Conservation (phyloP, 2,888 invertebrate species). For the Limulus polyphemus region DNA sequence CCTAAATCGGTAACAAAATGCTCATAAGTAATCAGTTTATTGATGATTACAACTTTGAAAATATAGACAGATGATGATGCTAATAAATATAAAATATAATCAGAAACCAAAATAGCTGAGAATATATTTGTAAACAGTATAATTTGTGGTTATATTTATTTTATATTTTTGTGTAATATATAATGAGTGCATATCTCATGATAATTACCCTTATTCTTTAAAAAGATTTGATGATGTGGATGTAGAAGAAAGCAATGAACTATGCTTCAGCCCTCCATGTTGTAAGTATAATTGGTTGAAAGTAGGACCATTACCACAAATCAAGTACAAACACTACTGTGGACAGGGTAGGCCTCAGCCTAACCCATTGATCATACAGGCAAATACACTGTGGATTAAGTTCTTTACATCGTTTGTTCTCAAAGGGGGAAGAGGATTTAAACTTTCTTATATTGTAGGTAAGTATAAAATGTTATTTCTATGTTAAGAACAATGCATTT, state of each 20-base stretch:
- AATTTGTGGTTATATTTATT: too few relatives aligned
- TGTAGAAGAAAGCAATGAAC: slow-evolving; percentile 18
- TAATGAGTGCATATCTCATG: too few relatives aligned
- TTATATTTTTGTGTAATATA: too few relatives aligned
- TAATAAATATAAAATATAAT: too few relatives aligned
- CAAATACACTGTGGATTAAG: slow-evolving; percentile 18
- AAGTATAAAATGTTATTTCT: slow-evolving; percentile 1
- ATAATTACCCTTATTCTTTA: too few relatives aligned
- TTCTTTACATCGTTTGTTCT: slow-evolving; percentile 14
- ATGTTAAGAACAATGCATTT: not conserved
- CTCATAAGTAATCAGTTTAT: too few relatives aligned
- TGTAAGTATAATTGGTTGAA: slow-evolving; percentile 20
- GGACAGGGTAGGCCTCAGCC: slow-evolving; percentile 10
- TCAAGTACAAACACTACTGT: slow-evolving; percentile 14
- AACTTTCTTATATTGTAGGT: slow-evolving; percentile 19
- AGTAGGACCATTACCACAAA: slow-evolving; percentile 7
- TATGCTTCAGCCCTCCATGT: slow-evolving; percentile 10
- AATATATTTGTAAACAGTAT: too few relatives aligned
- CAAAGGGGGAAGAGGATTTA: slow-evolving; percentile 20
- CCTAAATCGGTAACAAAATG: too few relatives aligned
- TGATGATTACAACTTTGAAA: too few relatives aligned
- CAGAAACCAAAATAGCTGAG: too few relatives aligned
- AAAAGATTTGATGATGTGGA: slow-evolving; percentile 19
- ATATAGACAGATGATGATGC: too few relatives aligned
- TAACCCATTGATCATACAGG: slow-evolving; percentile 10